Evolutionary conservation across 1,140 invertebrate genomes (phyloP), one percentile per base, ranked within the genome.

Genomic region (Leptinotarsa undecemlineata): DNA sequence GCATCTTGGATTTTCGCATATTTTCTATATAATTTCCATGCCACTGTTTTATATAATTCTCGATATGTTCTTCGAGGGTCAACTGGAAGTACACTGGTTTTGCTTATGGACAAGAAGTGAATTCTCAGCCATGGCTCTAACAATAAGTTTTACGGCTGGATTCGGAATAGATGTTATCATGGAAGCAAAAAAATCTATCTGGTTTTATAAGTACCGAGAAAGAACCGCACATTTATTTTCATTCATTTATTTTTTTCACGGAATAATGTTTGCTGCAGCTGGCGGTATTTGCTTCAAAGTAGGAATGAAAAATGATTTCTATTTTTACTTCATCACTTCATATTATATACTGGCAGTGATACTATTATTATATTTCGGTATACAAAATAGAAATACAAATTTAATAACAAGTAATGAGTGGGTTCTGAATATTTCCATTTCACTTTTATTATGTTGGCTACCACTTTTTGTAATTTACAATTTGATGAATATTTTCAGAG

Each of bases 1-100:
- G 17, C 68, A 78, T 57, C 76, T 72, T 48, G 71, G 68, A 33
- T 57, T 76, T n/a, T 75, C 73, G 42, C 78, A 78, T 26, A 61
- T 77, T 5, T 5, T 51, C 23, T 72, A 72, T 19, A 72, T 72
- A 42, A 2, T 72, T 6, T 72, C 71, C 15, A 72, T 61, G 19
- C 71, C 71, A 17, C 11, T 72, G 3, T 72, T 64, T 15, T 72
- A 72, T 48, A 8, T 73, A 5, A 19, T 74, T 26, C 68, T 75
- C 67, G 74, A 75, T 48, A n/a, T 75, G 4, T 75, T 77, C 57
- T 77, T 73, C 26, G 66, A 67, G 14, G 74, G 71, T 2, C 14
- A 6, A 4, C 17, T 77, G 19, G 60, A 70, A 5, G 17, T 73
- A 3, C 17, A 68, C 5, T 77, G 74, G 74, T 77, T 74, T 33